Evolutionary conservation across 2,888 invertebrate species (phyloP).

Genomic region (Priocnemis perturbator): DNA sequence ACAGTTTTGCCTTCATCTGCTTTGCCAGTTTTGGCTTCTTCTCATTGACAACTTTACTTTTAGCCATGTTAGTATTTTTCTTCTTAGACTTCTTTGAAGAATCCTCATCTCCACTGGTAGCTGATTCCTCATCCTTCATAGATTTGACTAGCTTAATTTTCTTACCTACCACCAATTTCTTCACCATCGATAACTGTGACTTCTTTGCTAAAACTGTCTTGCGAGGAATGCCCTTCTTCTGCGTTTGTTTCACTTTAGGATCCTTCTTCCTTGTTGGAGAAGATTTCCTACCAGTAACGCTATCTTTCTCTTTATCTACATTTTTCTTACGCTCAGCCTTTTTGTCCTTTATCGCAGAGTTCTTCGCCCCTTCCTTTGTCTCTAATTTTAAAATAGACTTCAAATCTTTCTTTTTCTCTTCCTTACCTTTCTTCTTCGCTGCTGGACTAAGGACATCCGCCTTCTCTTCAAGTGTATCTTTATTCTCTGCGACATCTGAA

Average conservation of each 20-base stretch:
- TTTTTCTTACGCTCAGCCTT: slow-evolving; percentile 68
- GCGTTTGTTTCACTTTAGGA: slow-evolving; percentile 56
- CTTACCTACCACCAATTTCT: slow-evolving; percentile 68
- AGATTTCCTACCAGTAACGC: slow-evolving; percentile 37
- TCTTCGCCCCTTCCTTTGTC: slow-evolving; percentile 61
- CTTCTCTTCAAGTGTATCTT: slow-evolving; percentile 46
- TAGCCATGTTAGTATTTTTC: slow-evolving; percentile 54
- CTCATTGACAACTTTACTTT: slow-evolving; percentile 60
- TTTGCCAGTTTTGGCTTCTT: slow-evolving; percentile 69
- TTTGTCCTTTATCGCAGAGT: slow-evolving; percentile 64
- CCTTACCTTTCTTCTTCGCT: slow-evolving; percentile 63
- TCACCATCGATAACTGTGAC: slow-evolving; percentile 62
- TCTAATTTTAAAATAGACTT: slow-evolving; percentile 62
- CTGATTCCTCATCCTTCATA: slow-evolving; percentile 51
- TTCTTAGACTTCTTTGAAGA: slow-evolving; percentile 61
- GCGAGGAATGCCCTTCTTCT: slow-evolving; percentile 62
- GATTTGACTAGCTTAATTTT: slow-evolving; percentile 71
- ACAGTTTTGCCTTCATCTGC: slow-evolving; percentile 64
- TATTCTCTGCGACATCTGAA: slow-evolving; percentile 32
- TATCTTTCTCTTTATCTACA: slow-evolving; percentile 63
- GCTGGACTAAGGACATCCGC: slow-evolving; percentile 34
- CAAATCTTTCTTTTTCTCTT: slow-evolving; percentile 67
- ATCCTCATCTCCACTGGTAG: slow-evolving; percentile 49
- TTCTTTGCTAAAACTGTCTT: slow-evolving; percentile 67
- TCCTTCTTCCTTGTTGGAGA: slow-evolving; percentile 59